Evolutionary conservation across 2,113 vertebrate species (phyloP).

Genomic region (Entomyzon cyanotis): DNA sequence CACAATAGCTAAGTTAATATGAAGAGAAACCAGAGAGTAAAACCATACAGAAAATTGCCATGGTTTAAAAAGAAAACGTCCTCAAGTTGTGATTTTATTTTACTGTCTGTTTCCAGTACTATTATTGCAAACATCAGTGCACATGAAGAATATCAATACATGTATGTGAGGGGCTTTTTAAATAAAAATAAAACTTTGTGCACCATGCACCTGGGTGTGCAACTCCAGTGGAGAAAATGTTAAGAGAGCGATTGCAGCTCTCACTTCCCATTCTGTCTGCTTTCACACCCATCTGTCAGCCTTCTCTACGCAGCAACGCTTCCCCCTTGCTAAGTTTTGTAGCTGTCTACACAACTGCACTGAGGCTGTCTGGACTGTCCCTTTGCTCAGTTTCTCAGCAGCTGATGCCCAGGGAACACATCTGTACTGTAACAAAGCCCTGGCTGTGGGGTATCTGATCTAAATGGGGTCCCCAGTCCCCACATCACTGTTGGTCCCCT

Average conservation of each 20-base stretch:
- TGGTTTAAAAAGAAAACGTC: not conserved
- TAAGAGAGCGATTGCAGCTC: not conserved
- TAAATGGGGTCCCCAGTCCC: accelerated
- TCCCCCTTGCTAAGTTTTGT: not conserved
- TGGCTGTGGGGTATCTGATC: accelerated
- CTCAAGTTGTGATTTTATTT: not conserved
- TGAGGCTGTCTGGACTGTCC: not conserved
- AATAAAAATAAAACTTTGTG: not conserved
- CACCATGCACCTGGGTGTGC: constrained; percentile 13
- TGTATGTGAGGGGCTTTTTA: accelerated
- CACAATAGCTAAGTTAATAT: not conserved
- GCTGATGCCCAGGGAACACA: not conserved
- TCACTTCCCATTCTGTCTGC: constrained; percentile 48
- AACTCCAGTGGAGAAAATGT: not conserved
- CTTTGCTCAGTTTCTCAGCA: not conserved
- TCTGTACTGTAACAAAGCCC: not conserved
- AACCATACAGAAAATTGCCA: not conserved
- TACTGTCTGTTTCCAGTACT: not conserved
- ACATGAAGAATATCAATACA: not conserved
- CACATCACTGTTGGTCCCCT: accelerated
- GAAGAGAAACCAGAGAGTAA: not conserved
- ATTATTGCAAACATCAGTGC: not conserved
- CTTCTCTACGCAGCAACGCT: not conserved
- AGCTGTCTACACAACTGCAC: not conserved
- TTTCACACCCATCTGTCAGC: not conserved